Evolutionary conservation across 2,113 vertebrate genomes (phyloP).

Genomic region (Semnornis frantzii): DNA sequence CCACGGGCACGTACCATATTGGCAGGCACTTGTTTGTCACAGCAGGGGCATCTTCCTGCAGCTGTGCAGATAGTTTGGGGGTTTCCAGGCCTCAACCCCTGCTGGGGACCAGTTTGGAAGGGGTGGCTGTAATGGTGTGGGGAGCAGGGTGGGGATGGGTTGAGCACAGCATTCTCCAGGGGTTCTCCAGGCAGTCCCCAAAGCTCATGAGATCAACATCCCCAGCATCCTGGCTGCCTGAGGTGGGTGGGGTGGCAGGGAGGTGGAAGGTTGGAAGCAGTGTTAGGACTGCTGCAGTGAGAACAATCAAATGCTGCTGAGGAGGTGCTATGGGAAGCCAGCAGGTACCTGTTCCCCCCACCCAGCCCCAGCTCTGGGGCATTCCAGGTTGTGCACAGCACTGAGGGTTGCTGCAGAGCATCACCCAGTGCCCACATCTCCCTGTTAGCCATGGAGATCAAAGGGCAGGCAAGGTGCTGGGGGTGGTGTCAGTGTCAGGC

Average conservation of each 20-base stretch:
- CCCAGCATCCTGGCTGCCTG: neutral
- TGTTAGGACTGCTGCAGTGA: fast-evolving
- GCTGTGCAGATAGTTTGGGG: fast-evolving
- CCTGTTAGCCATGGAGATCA: neutral
- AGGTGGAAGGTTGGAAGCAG: neutral
- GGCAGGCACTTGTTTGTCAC: neutral
- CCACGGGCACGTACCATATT: fast-evolving
- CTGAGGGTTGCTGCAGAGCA: too few relatives aligned
- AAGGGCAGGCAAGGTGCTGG: neutral
- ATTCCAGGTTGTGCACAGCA: too few relatives aligned
- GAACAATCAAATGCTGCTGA: fast-evolving
- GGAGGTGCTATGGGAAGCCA: neutral
- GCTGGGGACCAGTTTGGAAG: neutral
- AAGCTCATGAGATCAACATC: neutral
- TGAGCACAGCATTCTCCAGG: neutral
- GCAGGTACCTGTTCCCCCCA: too few relatives aligned
- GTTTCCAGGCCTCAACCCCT: neutral
- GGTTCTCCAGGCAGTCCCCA: neutral
- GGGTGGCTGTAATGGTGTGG: neutral
- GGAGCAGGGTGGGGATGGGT: too few relatives aligned
- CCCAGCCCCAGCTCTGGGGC: neutral
- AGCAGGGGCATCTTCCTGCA: neutral
- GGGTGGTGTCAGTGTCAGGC: neutral
- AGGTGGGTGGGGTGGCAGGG: neutral
- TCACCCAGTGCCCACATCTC: too few relatives aligned